Percentiles rank a stretch among this genome's conserved stretches.
These are phyloP conservation scores for Sisyra terminalis DNA, from an alignment of 2,888 invertebrate genomes.

Conservation along the genomic window DNA sequence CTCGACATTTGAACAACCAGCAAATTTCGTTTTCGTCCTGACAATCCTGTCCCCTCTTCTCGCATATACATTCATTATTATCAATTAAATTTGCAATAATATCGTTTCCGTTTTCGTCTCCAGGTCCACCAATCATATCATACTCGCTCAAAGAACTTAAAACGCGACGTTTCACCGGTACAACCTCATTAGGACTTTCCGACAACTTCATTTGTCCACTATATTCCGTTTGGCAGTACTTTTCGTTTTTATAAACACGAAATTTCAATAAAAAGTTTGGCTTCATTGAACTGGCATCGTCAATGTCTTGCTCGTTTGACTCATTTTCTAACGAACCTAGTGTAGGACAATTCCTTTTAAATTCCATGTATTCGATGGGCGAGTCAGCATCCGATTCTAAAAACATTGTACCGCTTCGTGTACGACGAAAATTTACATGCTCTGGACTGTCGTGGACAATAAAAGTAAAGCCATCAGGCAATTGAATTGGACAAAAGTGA, in stretches of 20 bases:
- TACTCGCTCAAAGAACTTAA: conserved; percentile 15
- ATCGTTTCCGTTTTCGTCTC: conserved; percentile 12
- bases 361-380: conserved; percentile 35
- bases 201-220: conserved; percentile 11
- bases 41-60: background rate
- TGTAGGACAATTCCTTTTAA: conserved; percentile 23
- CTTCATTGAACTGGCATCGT: conserved; percentile 21
- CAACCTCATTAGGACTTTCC: conserved; percentile 11
- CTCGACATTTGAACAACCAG: conserved; percentile 13
- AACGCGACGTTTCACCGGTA: conserved; percentile 14
- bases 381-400: conserved; percentile 32
- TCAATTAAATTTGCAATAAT: background rate
- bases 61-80: background rate
- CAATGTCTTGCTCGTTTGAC: conserved; percentile 1
- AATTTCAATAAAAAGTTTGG: conserved; percentile 48
- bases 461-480: conserved; percentile 54
- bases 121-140: conserved; percentile 18
- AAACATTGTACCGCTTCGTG: conserved; percentile 43
- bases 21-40: background rate
- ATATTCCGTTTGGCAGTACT: conserved; percentile 37
- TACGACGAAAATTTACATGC: conserved; percentile 44
- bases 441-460: conserved; percentile 46
- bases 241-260: conserved; percentile 39
- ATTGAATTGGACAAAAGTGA: conserved; percentile 64
- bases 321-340: background rate